Evolutionary conservation across 2,113 vertebrate species (phyloP).

Genomic region (Pavo muticus): DNA sequence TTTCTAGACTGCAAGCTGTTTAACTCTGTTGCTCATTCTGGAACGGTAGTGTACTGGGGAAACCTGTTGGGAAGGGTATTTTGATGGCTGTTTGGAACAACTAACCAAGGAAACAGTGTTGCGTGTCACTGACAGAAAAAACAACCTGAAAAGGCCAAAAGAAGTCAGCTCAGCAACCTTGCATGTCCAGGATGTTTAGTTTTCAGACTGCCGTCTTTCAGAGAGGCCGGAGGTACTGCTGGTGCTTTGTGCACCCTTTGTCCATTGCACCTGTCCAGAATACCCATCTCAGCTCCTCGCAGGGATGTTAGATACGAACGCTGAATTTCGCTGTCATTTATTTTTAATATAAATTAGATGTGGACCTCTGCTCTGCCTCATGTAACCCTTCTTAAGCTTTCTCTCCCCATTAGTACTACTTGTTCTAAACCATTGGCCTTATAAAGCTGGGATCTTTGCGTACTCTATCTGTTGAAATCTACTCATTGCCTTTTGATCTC

Average conservation of each 20-base stretch:
- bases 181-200: neutral
- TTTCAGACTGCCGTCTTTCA: too few species aligned
- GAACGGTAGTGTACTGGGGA: neutral
- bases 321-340: neutral
- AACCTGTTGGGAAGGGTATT: neutral
- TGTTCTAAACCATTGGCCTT: neutral
- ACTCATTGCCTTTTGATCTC: neutral
- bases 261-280: fast-evolving
- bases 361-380: neutral
- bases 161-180: neutral
- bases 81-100: neutral
- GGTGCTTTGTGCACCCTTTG: neutral
- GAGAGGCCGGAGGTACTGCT: neutral
- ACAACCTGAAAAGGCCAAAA: neutral
- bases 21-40: neutral
- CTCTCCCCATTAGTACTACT: neutral
- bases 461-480: neutral
- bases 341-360: neutral
- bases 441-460: neutral
- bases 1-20: neutral
- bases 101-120: neutral
- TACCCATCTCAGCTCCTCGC: neutral
- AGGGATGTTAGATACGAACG: neutral
- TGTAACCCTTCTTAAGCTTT: neutral
- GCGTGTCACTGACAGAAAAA: neutral